Percentiles rank a stretch among this genome's conserved stretches.
Evolutionary conservation across 1,140 invertebrate species (phyloP).

Genomic region (Drosophila trapezifrons): DNA sequence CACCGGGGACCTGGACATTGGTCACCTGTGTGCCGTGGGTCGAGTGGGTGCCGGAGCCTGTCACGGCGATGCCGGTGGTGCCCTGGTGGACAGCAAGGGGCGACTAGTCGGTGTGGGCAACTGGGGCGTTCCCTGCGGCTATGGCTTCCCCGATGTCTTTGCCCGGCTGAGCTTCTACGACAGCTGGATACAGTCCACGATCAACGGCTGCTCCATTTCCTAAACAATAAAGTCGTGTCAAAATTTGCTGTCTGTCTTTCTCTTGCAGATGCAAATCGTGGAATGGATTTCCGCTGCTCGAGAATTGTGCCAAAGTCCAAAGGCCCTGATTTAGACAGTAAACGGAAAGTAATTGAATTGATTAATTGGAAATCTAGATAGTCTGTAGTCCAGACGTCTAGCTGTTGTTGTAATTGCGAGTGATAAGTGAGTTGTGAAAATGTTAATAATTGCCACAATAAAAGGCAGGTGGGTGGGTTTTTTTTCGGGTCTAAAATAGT

Average conservation of each 20-base stretch:
- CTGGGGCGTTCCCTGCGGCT: slow-evolving; percentile 86
- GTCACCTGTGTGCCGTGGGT: slow-evolving; percentile 87
- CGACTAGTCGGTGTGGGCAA: slow-evolving; percentile 80
- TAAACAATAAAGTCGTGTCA: slow-evolving; percentile 18
- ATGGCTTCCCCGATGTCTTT: slow-evolving; percentile 85
- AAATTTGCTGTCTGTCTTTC: slow-evolving; percentile 17
- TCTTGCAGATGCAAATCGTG: not conserved
- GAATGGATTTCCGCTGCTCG: too few species aligned
- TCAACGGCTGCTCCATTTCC: slow-evolving; percentile 52
- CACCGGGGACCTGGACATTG: slow-evolving; percentile 48
- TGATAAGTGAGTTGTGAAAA: slow-evolving; percentile 18
- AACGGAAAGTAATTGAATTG: slow-evolving; percentile 12
- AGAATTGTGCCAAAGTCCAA: slow-evolving; percentile 28
- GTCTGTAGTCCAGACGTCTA: slow-evolving; percentile 48
- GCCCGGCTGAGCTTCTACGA: slow-evolving; percentile 78
- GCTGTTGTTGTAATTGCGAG: slow-evolving; percentile 25
- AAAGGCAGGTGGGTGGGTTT: slow-evolving; percentile 5
- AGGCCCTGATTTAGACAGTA: not conserved
- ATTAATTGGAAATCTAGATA: slow-evolving; percentile 37
- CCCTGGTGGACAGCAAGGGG: slow-evolving; percentile 62
- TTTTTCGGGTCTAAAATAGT: slow-evolving; percentile 9
- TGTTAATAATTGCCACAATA: slow-evolving; percentile 27
- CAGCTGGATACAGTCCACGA: slow-evolving; percentile 73
- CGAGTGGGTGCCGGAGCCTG: slow-evolving; percentile 84
- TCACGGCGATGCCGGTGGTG: slow-evolving; percentile 71